Base-by-base conservation (phyloP, 2,888 invertebrate genomes). In the Apamea anceps region DNA sequence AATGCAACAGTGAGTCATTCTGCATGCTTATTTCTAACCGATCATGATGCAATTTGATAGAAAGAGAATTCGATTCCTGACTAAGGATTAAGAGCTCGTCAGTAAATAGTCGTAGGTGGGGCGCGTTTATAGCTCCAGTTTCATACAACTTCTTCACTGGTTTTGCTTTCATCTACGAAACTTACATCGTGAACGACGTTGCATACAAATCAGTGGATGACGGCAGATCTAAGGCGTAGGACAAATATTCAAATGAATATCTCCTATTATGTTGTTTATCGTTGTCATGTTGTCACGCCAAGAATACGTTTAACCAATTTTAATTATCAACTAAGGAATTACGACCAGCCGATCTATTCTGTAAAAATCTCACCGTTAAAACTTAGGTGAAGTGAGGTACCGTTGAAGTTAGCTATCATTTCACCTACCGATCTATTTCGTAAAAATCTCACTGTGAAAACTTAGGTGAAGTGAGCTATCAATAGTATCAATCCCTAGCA, bases 151-250 rank as follows among this genome's bases (percentile, higher is more conserved):
- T 79, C 66, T 67, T 79, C 32, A 57, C 1, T 57, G 25, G 2
- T 18, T 48, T 37, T 37, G 1, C 66, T 62, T 80, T 78, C 78
- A 62, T 51, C 48, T 80, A 60, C 25, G 28, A 18, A 68, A 78
- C 60, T 51, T 13, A 67, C 21, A 60, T 25, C 28, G 37, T 25
- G 10, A 48, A 18, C 37, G 13, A 7, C 37, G 28, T 5, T 48
- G 66, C 45, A 80, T 78, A 48, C 28, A 28, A 78, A 78, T 48
- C 5, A 25, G 12, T 6, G 15, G 12, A 25, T 79, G 57, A 60
- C 37, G 48, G 45, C 37, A 79, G n/a, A 21, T 66, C 25, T 42
- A 37, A 77, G 18, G 5, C 8, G 13, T 18, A 42, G 63, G 42
- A 54, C 13, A 37, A 66, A 66, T 78, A 57, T 79, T 48, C n/a